Conservation (phyloP, 2,797 vertebrate species). For the Gallinago stenura region DNA sequence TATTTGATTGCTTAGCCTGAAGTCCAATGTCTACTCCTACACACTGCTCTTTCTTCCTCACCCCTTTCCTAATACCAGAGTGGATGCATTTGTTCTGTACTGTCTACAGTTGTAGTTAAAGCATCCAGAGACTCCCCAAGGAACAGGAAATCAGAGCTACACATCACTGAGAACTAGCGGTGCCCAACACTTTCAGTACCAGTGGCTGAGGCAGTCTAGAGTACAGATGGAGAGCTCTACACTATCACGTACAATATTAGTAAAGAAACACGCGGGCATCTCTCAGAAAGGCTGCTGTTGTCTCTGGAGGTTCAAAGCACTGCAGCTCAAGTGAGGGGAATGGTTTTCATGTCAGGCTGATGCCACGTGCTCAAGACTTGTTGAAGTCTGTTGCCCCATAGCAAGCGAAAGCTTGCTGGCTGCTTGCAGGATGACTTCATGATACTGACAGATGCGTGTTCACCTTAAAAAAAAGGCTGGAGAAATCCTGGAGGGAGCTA, state of each 20-base stretch:
- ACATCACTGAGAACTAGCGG: not conserved
- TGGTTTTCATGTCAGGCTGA: not conserved
- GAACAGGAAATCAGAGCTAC: not conserved
- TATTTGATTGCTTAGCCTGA: not conserved
- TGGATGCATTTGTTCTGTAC: not conserved
- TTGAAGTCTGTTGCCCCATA: not conserved
- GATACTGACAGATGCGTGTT: not conserved
- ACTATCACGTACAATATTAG: not conserved
- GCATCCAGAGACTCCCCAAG: not conserved
- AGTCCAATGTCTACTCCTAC: not conserved
- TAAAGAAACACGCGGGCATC: not conserved
- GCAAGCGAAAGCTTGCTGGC: not conserved
- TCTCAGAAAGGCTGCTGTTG: not conserved
- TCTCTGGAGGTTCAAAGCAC: not conserved
- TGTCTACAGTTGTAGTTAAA: not conserved
- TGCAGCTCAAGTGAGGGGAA: not conserved
- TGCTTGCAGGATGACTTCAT: not conserved
- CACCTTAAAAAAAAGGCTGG: not conserved
- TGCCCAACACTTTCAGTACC: not conserved
- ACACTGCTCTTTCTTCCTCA: not conserved
- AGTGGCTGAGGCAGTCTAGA: not conserved
- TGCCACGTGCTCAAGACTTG: not conserved
- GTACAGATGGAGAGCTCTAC: not conserved
- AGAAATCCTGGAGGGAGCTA: not conserved
- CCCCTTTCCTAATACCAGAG: not conserved